Percentiles rank a stretch among this genome's conserved stretches.
Conservation (phyloP, 2,888 invertebrate species). For the Leptopilina syphax region DNA sequence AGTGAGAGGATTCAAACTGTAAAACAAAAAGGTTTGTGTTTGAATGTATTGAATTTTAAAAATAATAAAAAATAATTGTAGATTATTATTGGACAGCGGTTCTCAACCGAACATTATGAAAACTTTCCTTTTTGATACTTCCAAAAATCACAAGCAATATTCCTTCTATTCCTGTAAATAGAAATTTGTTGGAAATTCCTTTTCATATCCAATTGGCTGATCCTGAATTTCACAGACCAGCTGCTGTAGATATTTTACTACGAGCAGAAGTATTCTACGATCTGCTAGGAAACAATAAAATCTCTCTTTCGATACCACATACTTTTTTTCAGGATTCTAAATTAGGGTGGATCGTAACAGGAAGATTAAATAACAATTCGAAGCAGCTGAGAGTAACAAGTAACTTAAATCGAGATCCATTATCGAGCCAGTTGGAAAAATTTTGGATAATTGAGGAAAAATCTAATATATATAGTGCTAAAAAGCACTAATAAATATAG, state of each 20-base stretch:
- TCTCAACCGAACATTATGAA: neutral
- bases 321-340: neutral
- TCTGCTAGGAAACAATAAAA: neutral
- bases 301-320: neutral
- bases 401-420: too few species aligned
- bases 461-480: too few species aligned
- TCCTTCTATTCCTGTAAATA: constrained; percentile 2
- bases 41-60: too few species aligned
- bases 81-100: neutral
- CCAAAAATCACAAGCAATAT: constrained; percentile 4
- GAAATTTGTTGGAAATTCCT: neutral
- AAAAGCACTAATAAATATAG: too few species aligned
- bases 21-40: too few species aligned
- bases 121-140: neutral
- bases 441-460: too few species aligned
- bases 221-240: neutral
- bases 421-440: too few species aligned
- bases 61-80: neutral
- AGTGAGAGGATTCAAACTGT: too few species aligned
- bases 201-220: neutral
- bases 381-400: too few species aligned
- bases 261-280: constrained; percentile 22
- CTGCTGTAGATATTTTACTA: neutral
- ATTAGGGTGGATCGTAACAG: constrained; percentile 6
- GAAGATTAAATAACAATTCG: neutral